Conservation (phyloP, 1,140 invertebrate genomes). For the Saccostrea cuccullata region DNA sequence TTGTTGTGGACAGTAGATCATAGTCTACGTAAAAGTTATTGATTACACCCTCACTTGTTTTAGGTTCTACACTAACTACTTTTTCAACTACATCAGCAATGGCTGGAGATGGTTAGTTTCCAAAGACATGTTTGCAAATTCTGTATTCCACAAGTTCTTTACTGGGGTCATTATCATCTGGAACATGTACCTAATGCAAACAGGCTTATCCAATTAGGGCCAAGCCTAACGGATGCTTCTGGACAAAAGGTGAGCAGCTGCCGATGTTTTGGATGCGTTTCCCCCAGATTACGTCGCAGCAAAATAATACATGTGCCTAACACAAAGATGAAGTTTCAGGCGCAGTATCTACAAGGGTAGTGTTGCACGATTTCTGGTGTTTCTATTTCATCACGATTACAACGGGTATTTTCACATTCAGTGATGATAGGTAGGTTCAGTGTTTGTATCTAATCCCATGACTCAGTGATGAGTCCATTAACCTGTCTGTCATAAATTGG, state of each 20-base stretch:
- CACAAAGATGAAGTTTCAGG: constrained; percentile 1
- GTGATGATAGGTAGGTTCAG: background rate
- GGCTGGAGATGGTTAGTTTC: constrained; percentile 37
- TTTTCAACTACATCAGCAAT: constrained; percentile 38
- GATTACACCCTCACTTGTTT: background rate
- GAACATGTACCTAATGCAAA: background rate
- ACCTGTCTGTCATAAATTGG: background rate
- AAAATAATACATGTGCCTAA: constrained; percentile 26
- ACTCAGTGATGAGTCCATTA: constrained; percentile 12
- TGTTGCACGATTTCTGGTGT: constrained; percentile 35
- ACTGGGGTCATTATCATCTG: background rate
- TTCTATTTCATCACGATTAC: constrained; percentile 37
- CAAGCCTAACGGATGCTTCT: constrained; percentile 43
- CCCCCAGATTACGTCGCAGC: constrained; percentile 38
- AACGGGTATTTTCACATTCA: constrained; percentile 21
- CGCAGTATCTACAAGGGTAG: background rate
- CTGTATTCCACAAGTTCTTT: too few relatives aligned
- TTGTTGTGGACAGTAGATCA: background rate
- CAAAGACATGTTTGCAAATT: background rate
- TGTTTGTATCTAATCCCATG: background rate
- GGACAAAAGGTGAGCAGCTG: constrained; percentile 45
- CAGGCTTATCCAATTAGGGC: constrained; percentile 27
- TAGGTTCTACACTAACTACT: background rate
- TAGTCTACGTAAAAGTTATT: constrained; percentile 35
- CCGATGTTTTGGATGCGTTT: constrained; percentile 50